Evolutionary conservation across 2,113 vertebrate species (phyloP).

Genomic region (Geococcyx californianus): DNA sequence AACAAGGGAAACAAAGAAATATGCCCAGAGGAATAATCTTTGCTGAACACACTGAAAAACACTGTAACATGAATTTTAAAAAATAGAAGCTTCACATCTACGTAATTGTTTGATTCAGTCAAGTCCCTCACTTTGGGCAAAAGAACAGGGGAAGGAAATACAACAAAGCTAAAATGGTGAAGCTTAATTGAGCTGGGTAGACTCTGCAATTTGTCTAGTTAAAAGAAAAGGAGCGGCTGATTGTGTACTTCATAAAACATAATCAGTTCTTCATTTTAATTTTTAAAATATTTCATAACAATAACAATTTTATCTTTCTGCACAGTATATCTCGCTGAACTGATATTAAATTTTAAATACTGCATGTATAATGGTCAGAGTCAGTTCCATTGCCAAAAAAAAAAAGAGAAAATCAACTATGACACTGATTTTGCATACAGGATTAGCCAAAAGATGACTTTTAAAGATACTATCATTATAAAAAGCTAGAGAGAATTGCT

Average conservation of each 20-base stretch:
- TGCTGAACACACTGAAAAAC: not conserved
- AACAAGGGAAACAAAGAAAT: not conserved
- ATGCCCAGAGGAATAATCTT: not conserved
- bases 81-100: not conserved
- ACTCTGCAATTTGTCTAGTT: not conserved
- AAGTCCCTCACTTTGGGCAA: not conserved
- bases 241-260: not conserved
- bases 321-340: not conserved
- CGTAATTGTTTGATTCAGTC: not conserved
- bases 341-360: not conserved
- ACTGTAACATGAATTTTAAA: not conserved
- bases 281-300: not conserved
- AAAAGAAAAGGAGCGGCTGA: not conserved
- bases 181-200: not conserved
- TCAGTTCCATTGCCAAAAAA: constrained; percentile 73
- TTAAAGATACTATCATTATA: constrained; percentile 40
- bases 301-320: not conserved
- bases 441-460: constrained; percentile 65
- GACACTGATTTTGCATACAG: constrained; percentile 62
- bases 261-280: not conserved
- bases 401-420: constrained; percentile 61
- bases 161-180: not conserved
- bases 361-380: constrained; percentile 76
- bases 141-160: not conserved
- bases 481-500: constrained; percentile 37